Base-by-base conservation (phyloP, 2,113 vertebrate genomes). In the Anthoscopus minutus region DNA sequence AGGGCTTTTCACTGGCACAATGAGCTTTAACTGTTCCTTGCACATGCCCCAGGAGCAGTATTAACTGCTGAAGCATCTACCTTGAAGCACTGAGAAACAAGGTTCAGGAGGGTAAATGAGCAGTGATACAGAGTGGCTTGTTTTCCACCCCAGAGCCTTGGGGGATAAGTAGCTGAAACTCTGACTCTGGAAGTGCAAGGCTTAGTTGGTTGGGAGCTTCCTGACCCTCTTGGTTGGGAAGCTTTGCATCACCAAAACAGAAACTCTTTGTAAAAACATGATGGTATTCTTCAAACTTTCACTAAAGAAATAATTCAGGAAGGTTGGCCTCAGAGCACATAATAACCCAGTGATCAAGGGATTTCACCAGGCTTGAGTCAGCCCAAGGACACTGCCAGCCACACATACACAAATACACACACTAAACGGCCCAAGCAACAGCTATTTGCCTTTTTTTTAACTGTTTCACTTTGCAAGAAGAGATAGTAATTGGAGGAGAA, bases 11-110 rank as follows among this genome's bases (percentile, higher is more conserved):
- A 53, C 53, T 80, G 85, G 91, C 86, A 93, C 89, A 65, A 60
- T 13, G 37, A 89, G 85, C 67, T 94, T 96, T 95, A 93, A 96
- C 94, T 92, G 95, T n/a, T 94, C 86, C 72, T 72, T 78, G 66
- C 66, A 67, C 53, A 53, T 69, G 60, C 56, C 80, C 70, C 61
- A 65, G 62, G 60, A 94, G 60, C 64, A 37, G 57, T 65, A 79
- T 35, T 58, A 95, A 94, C 87, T 78, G 91, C 93, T 96, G 93
- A 86, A 86, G 69, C 71, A 80, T 95, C 85, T 62, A 60, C 82
- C 89, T 88, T 62, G 74, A 84, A 93, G 92, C 83, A 77, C 69
- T 38, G 73, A 84, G 61, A 81, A 91, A 65, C 45, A 90, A 58
- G 58, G 92, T 87, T 96, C 95, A 93, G 77, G 66, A 96, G 93